Conservation (phyloP, 1,140 invertebrate species). For the Ruditapes philippinarum region DNA sequence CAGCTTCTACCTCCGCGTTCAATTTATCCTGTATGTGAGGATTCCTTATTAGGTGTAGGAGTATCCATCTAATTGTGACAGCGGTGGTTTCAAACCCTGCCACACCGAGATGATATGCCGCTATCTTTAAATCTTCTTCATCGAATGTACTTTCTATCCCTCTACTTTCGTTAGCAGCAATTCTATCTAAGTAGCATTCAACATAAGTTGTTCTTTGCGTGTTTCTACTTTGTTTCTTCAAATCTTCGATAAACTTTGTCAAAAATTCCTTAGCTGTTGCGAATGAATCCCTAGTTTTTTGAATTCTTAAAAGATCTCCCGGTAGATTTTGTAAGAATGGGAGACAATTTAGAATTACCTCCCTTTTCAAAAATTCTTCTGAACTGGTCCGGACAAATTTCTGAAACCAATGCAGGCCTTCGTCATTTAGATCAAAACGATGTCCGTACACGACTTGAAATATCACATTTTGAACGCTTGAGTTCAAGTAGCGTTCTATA, state of each 20-base stretch:
- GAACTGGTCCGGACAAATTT: neutral
- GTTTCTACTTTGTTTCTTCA: neutral
- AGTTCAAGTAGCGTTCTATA: neutral
- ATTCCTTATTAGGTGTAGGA: constrained; percentile 77
- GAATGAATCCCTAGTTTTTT: neutral
- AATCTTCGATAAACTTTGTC: constrained; percentile 11
- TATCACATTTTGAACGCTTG: constrained; percentile 13
- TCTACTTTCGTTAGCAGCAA: neutral
- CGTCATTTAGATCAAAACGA: neutral
- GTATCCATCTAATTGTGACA: constrained; percentile 70
- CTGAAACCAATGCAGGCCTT: neutral
- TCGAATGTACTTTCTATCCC: neutral
- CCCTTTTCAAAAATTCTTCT: neutral
- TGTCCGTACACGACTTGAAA: constrained; percentile 23
- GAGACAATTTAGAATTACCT: constrained; percentile 20
- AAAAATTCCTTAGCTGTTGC: neutral
- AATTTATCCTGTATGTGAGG: constrained; percentile 69
- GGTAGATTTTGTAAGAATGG: neutral
- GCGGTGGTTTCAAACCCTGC: constrained; percentile 81
- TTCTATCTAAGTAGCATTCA: neutral
- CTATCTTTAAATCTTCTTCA: neutral
- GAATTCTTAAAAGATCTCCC: neutral
- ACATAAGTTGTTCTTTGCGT: neutral
- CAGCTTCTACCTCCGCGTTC: constrained; percentile 25
- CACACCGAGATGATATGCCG: constrained; percentile 75